Base-by-base conservation (phyloP, 2,797 vertebrate genomes). In the Gallinago nigripennis region DNA sequence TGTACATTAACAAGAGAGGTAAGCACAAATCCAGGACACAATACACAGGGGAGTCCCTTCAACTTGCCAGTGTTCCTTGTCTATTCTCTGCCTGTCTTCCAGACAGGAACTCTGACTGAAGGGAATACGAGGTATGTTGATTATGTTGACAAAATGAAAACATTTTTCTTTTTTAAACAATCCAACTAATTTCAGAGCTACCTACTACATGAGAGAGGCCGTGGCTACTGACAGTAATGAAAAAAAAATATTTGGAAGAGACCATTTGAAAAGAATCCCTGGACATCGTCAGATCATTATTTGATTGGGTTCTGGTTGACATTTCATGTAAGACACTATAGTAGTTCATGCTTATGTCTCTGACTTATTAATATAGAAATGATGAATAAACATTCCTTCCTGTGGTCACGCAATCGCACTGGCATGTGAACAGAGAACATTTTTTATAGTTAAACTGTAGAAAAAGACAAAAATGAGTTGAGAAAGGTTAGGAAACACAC, bases 111-210 rank as follows among this genome's bases (percentile, higher is more conserved):
- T 35, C 33, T 71, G 27, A 43, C 21, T 64, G 43, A 18, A 53
- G 19, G 23, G 41, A 79, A 65, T 19, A 51, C 5, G 30, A 46
- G 16, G 6, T 31, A 30, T 9, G 18, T 6, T 15, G 28, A 16
- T 31, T 64, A 15, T 9, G 56, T 4, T 33, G 39, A 53, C 31
- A 70, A 48, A 79, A 12, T 1, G 28, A 70, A 69, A 54, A 17
- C 5, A 5, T 17, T 46, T 56, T 56, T 92, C 66, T 63, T 75
- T 95, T 86, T 86, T 48, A 72, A 92, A 73, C 18, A 88, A 88
- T 61, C 58, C 79, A 92, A 31, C 76, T 57, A 57, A 66, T 94
- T 93, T 96, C 73, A 93, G 88, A 95, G 80, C 88, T 82, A 78
- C 58, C 60, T 57, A 61, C 65, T 50, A 73, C 46, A 56, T 54